Percentiles rank a stretch among this genome's conserved stretches.
Evolutionary conservation across 2,888 invertebrate species (phyloP).

Genomic region (Aquatica leii): DNA sequence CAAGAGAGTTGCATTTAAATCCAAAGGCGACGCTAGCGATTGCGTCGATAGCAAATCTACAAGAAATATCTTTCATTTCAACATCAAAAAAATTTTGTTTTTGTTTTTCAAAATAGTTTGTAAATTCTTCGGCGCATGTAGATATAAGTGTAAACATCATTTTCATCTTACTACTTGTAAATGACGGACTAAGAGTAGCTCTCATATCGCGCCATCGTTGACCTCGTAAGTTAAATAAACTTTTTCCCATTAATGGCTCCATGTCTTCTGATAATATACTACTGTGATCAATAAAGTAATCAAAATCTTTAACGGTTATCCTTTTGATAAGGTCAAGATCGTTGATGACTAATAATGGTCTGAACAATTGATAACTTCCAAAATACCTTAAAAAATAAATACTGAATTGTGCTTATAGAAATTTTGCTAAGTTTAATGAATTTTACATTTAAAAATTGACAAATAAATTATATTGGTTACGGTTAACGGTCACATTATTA

Average conservation of each 20-base stretch:
- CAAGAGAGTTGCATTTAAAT: too few relatives aligned
- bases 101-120: too few relatives aligned
- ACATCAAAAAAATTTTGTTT: too few relatives aligned
- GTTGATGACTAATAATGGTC: too few relatives aligned
- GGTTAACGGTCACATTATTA: too few relatives aligned
- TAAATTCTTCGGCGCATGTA: slow-evolving; percentile 43
- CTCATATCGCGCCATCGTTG: slow-evolving; percentile 51
- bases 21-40: slow-evolving; percentile 68
- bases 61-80: slow-evolving; percentile 61
- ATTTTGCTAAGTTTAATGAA: too few relatives aligned
- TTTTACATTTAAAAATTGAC: too few relatives aligned
- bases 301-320: background rate
- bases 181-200: slow-evolving; percentile 53
- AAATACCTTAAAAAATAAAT: too few relatives aligned
- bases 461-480: too few relatives aligned
- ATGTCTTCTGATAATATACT: too few relatives aligned
- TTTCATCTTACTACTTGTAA: slow-evolving; percentile 52
- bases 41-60: slow-evolving; percentile 67
- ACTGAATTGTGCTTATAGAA: too few relatives aligned
- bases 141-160: slow-evolving; percentile 50
- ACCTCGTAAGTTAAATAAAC: slow-evolving; percentile 23
- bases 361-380: background rate
- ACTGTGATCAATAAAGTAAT: background rate
- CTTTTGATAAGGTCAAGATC: background rate
- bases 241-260: too few relatives aligned